A percentile compares a stretch with the other conserved stretches of the same genome.
phyloP scores from a whole-genome alignment of 2,888 invertebrate genomes.

The Dryomyza anilis region DNA sequence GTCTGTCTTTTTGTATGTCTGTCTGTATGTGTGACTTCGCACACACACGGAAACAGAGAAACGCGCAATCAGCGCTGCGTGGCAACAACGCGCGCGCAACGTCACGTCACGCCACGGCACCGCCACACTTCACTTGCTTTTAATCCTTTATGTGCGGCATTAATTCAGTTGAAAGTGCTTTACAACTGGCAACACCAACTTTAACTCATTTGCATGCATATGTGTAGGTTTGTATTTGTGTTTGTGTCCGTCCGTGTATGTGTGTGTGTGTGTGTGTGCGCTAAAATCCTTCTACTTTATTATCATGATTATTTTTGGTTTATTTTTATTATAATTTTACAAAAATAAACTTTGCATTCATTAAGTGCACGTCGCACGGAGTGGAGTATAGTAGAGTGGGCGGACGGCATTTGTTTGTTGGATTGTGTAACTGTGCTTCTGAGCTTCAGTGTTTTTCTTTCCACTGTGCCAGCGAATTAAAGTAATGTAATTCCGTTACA shows the following conservation, averaged over 20 bases:
- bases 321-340: conserved; percentile 7
- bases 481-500: conserved; percentile 19
- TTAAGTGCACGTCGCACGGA: neutral
- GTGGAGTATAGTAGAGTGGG: neutral
- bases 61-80: neutral
- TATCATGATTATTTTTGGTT: neutral
- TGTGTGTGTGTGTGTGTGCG: neutral
- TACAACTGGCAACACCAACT: conserved; percentile 16
- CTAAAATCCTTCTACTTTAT: neutral
- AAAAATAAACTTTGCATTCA: conserved; percentile 9
- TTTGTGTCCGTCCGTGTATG: neutral
- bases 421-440: neutral
- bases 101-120: neutral
- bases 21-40: neutral
- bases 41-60: neutral
- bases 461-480: conserved; percentile 16
- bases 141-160: conserved; percentile 11
- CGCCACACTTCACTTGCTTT: neutral
- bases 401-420: neutral
- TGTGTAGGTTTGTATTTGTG: neutral
- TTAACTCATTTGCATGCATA: neutral
- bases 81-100: neutral
- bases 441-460: neutral
- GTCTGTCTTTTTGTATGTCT: neutral
- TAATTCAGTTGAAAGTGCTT: conserved; percentile 21